These are phyloP conservation scores for Centroberyx gerrardi DNA, from an alignment of 2,797 vertebrate genomes.

Conservation along the genomic window DNA sequence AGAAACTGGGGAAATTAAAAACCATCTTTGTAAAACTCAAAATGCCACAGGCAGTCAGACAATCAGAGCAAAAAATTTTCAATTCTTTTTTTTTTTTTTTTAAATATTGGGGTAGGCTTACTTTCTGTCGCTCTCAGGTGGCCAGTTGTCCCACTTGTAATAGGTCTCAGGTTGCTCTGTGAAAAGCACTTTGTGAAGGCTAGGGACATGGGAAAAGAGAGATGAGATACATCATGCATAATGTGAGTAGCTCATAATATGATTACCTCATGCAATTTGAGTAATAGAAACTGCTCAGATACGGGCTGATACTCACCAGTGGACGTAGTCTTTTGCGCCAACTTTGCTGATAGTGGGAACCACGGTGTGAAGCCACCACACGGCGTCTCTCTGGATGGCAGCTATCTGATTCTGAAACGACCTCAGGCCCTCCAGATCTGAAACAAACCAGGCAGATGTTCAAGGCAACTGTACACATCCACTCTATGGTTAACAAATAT, in stretches of 20 bases:
- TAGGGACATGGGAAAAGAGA: conserved; percentile 60
- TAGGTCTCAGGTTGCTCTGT: conserved; percentile 99
- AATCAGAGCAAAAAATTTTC: background rate
- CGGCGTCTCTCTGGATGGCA: conserved; percentile 95
- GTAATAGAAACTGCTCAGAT: background rate
- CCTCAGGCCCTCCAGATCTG: conserved; percentile 94
- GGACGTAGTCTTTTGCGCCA: conserved; percentile 95
- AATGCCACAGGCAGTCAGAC: background rate
- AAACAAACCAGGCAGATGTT: conserved; percentile 36
- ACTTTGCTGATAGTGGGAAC: conserved; percentile 97
- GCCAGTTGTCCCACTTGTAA: conserved; percentile 99
- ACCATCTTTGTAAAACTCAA: background rate
- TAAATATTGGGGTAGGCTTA: conserved; percentile 77
- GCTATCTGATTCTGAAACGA: conserved; percentile 98
- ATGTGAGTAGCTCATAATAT: background rate
- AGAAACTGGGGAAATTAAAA: conserved; percentile 87
- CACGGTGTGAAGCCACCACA: conserved; percentile 98
- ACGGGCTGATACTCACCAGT: conserved; percentile 87
- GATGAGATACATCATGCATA: background rate
- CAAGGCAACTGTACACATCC: background rate
- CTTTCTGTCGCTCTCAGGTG: conserved; percentile 98
- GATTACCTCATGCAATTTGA: background rate
- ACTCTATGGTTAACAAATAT: background rate
- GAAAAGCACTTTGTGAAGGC: conserved; percentile 99
- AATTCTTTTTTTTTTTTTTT: background rate